Evolutionary conservation across 2,113 vertebrate species (phyloP).

Genomic region (Cynoglossus semilaevis): DNA sequence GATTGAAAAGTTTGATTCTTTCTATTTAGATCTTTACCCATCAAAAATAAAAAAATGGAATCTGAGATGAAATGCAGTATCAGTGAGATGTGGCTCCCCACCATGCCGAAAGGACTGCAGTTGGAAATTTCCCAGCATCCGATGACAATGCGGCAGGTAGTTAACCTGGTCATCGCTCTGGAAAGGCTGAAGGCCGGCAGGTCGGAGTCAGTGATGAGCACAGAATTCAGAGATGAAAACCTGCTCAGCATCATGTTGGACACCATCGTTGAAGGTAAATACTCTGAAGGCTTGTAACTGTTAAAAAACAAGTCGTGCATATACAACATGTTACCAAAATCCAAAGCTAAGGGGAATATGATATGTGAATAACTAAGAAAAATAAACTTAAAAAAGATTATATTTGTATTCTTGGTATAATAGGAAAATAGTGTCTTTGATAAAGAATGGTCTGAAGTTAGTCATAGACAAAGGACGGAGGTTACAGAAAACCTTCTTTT

Average conservation of each 20-base stretch:
- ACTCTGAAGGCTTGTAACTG: no score
- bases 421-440: no score
- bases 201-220: conserved; percentile 5
- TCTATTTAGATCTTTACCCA: conserved; percentile 18
- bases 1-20: not conserved
- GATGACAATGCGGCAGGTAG: conserved; percentile 41
- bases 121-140: conserved; percentile 55
- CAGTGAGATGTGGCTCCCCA: conserved; percentile 1
- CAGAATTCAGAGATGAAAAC: conserved; percentile 54
- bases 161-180: conserved; percentile 61
- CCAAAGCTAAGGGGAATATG: no score
- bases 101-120: conserved; percentile 46
- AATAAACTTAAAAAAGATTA: no score
- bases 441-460: no score
- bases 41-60: conserved; percentile 47
- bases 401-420: no score
- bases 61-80: conserved; percentile 10
- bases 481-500: no score
- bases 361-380: no score
- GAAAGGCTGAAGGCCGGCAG: conserved; percentile 44
- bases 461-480: no score
- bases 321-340: no score
- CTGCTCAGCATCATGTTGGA: conserved; percentile 64
- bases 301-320: no score
- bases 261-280: conserved; percentile 60